Evolutionary conservation across 2,888 invertebrate species (phyloP), one percentile per base, ranked within the genome.

Genomic region (Cheilosia impressa): DNA sequence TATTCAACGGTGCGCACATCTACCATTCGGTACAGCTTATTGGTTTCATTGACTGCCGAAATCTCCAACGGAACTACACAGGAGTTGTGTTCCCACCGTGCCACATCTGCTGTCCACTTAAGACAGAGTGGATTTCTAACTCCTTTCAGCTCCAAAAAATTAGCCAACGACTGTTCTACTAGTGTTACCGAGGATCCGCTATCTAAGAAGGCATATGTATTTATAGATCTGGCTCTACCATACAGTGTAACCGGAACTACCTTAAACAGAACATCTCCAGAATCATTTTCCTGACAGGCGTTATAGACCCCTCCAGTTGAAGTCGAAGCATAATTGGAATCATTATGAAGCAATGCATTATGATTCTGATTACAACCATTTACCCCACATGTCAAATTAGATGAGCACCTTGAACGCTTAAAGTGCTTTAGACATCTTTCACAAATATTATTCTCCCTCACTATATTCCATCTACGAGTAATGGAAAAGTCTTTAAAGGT

Each of bases 181-280:
- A 69, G 62, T 34, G 55, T 77, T n/a, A 62, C 27, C 13, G 62
- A 60, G 24, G 62, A 77, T n/a, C 69, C 68, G 60, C 62, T 53
- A 47, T 52, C 60, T 17, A 43, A 38, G 19, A 77, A 43, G 6
- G 60, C 68, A 24, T 7, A 62, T 17, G 55, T 68, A 9, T 68
- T 24, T 38, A 38, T 3, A 34, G 34, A 34, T 34, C 34, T 10
- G 10, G 3, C 34, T 10, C 34, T 34, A 10, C 34, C 10, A 10
- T 34, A 34, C 10, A 34, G 2, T 3, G 10, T 10, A 34, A 34
- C 34, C 9, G 10, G 34, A 10, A 10, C 34, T 10, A 34, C 9
- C 0, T 34, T 34, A 34, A 10, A 34, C 34, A 34, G 10, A 34
- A 34, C 3, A 2, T 34, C 10, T 0, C 34, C 34, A 34, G 10